Evolutionary conservation across 1,140 invertebrate genomes (phyloP).

Genomic region (Drosophila lini): DNA sequence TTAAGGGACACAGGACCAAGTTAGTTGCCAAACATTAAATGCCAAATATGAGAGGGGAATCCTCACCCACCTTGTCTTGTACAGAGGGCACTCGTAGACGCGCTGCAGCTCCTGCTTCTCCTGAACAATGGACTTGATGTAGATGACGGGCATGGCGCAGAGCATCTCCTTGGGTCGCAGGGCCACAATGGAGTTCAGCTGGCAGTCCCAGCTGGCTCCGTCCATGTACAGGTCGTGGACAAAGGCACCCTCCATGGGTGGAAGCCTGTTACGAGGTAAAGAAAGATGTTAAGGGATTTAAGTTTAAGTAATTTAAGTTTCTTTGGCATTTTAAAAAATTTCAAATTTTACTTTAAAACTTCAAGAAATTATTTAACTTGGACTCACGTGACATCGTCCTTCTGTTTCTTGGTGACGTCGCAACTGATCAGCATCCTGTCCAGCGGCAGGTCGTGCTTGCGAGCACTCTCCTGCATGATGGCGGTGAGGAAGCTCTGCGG

Average conservation of each 20-base stretch:
- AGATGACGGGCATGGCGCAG: conserved; percentile 95
- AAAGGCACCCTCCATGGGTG: conserved; percentile 96
- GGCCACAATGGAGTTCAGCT: conserved; percentile 91
- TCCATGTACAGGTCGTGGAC: conserved; percentile 97
- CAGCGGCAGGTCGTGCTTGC: conserved; percentile 98
- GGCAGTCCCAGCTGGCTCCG: conserved; percentile 96
- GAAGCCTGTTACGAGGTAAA: conserved; percentile 85
- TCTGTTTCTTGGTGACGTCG: conserved; percentile 97
- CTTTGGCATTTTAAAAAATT: no score
- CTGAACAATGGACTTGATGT: conserved; percentile 93
- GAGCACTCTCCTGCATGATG: conserved; percentile 98
- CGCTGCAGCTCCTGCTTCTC: conserved; percentile 95
- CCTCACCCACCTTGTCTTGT: conserved; percentile 91
- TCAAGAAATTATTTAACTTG: not conserved
- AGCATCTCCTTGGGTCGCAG: conserved; percentile 95
- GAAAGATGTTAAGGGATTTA: not conserved
- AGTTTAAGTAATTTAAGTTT: not conserved
- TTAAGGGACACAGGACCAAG: not conserved
- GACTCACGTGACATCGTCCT: conserved; percentile 91
- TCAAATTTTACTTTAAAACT: not conserved
- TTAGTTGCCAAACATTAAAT: not conserved
- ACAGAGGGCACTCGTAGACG: conserved; percentile 97
- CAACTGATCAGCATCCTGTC: conserved; percentile 98
- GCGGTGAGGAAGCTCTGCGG: conserved; percentile 98
- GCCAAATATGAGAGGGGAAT: not conserved